Base-by-base conservation (phyloP, 37 sponge, comb jelly and placozoan genomes). In the Crambe crambe region DNA sequence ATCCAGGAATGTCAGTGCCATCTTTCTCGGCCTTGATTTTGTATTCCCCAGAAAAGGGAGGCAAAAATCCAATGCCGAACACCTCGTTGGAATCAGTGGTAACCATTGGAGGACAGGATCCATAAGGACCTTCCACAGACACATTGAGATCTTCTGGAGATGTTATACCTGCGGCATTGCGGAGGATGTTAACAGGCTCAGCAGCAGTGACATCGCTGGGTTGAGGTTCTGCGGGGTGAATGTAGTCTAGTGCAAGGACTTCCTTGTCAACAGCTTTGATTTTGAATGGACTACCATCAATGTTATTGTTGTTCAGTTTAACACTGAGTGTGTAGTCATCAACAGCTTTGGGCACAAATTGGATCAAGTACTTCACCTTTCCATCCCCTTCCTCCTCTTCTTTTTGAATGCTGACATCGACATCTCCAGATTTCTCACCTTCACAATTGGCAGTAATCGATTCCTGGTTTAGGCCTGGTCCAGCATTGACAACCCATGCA, bases 201-300 rank as follows among this genome's bases (percentile, higher is more conserved):
- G 66, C 76, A 71, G 72, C 59, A 34, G 76, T 58, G 5, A 88
- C 83, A 47, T 64, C 80, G 30, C 61, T 41, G 27, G 37, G 77
- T 2, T 23, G 17, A 40, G 40, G 31, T 0, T 42, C 75, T 18
- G 43, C 70, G 1, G 60, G 72, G 29, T 66, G 79, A 23, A 29
- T 64, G 15, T 42, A 71, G 37, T 70, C 76, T 0, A 72, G 57
- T 30, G 75, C 51, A 9, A 78, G 63, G 0, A 67, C 70, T 42
- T 64, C 84, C 35, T 63, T 70, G 41, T 83, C 84, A 23, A 90
- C 68, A 4, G 85, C 88, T 69, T 87, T 82, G 40, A 91, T 77
- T 21, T n/a, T 38, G 80, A 88, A 91, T 37, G 92, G 92, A 65
- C 81, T 80, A 0, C 86, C 86, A 12, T 54, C 27, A 30, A 90